Conservation (phyloP, 2,113 vertebrate genomes). For the Sebastes fasciatus region DNA sequence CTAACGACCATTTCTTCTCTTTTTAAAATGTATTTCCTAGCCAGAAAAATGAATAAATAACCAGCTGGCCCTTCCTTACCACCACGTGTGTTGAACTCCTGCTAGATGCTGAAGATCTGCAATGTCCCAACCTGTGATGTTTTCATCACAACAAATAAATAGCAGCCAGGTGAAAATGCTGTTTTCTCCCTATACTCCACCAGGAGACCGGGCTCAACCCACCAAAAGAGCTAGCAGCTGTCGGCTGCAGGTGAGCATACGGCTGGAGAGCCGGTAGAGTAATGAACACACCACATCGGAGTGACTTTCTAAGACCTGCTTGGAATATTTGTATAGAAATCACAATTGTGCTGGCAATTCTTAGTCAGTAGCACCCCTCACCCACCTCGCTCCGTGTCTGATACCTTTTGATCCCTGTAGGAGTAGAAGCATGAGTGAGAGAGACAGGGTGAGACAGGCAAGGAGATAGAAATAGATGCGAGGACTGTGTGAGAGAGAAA, state of each 20-base stretch:
- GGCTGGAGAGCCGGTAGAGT: slow-evolving; percentile 53
- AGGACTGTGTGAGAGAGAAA: slow-evolving; percentile 1
- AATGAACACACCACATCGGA: slow-evolving; percentile 60
- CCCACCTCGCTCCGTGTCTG: slow-evolving; percentile 32
- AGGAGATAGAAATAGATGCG: slow-evolving; percentile 27
- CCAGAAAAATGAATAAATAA: slow-evolving; percentile 66
- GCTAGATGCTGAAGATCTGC: slow-evolving; percentile 43
- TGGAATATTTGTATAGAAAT: slow-evolving; percentile 63
- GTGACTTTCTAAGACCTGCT: slow-evolving; percentile 64
- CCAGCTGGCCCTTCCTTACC: slow-evolving; percentile 47
- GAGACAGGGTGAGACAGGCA: slow-evolving; percentile 16
- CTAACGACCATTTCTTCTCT: neutral
- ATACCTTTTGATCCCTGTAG: slow-evolving; percentile 56
- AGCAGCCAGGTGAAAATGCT: slow-evolving; percentile 69
- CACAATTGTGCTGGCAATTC: slow-evolving; percentile 32
- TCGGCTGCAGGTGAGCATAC: slow-evolving; percentile 64
- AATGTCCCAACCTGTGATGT: slow-evolving; percentile 43
- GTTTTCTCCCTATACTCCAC: slow-evolving; percentile 56
- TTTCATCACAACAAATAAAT: slow-evolving; percentile 74
- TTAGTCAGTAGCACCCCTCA: slow-evolving; percentile 8
- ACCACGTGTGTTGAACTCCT: slow-evolving; percentile 70
- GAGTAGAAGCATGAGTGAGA: slow-evolving; percentile 35
- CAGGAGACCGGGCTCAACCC: slow-evolving; percentile 63
- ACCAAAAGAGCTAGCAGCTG: slow-evolving; percentile 71
- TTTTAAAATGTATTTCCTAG: slow-evolving; percentile 54